phyloP scores from a whole-genome alignment of 2,797 vertebrate species.

The Cercopithecus petaurista region DNA sequence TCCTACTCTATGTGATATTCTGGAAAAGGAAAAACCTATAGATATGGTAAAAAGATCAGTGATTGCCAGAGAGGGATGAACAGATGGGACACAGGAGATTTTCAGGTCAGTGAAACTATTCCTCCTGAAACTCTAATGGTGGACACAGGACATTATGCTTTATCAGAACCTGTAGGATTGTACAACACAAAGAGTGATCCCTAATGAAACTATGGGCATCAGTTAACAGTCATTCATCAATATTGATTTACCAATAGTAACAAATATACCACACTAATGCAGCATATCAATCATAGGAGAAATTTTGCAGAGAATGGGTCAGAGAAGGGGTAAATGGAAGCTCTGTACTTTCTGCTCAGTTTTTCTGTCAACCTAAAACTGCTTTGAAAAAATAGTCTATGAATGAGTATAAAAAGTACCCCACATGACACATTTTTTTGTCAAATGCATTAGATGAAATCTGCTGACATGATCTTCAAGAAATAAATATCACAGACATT shows the following conservation, averaged over 20 bases:
- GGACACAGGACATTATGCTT: not conserved
- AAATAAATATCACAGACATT: not conserved
- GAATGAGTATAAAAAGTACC: not conserved
- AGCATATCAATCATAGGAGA: not conserved
- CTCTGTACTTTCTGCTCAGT: not conserved
- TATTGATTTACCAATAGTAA: not conserved
- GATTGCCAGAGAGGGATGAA: not conserved
- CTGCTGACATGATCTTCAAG: not conserved
- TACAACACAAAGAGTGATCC: not conserved
- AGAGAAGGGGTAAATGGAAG: rapidly evolving
- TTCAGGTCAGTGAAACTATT: not conserved
- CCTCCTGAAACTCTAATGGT: not conserved
- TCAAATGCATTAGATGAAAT: not conserved
- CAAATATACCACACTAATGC: not conserved
- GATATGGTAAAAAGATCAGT: not conserved
- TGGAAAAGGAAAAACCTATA: not conserved
- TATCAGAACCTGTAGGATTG: not conserved
- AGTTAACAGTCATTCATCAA: not conserved
- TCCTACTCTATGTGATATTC: not conserved
- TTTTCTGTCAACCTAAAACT: conserved; percentile 28
- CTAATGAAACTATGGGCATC: not conserved
- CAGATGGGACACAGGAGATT: not conserved
- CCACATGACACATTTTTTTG: not conserved
- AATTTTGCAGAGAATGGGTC: not conserved
- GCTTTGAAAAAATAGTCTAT: not conserved